These are phyloP conservation scores for Xenentodon cancila DNA, from an alignment of 2,797 vertebrate species.

Conservation along the genomic window DNA sequence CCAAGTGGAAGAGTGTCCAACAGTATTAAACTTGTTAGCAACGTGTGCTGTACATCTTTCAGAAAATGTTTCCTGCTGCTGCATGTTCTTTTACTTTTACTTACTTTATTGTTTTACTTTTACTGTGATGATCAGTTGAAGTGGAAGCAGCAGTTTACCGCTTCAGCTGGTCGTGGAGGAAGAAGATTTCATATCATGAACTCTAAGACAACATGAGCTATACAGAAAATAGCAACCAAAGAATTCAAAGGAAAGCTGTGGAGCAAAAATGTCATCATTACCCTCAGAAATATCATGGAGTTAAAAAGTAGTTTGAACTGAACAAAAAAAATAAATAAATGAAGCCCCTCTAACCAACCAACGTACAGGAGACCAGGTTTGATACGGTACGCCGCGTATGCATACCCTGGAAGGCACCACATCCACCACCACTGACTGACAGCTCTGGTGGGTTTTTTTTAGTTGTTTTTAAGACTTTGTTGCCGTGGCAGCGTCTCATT, in stretches of 20 bases:
- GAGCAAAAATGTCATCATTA: background rate
- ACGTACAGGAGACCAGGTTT: slow-evolving; percentile 17
- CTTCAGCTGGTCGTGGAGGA: background rate
- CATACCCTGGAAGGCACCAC: slow-evolving; percentile 33
- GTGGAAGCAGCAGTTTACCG: no score
- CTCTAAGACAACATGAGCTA: background rate
- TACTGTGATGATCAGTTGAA: no score
- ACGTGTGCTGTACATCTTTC: no score
- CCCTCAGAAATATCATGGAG: background rate
- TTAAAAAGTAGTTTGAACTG: slow-evolving; percentile 3
- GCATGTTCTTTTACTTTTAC: no score
- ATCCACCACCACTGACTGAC: slow-evolving; percentile 52
- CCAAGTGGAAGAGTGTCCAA: no score
- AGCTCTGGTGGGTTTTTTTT: slow-evolving; percentile 52
- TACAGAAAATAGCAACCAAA: background rate
- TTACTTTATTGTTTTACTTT: no score
- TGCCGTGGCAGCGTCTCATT: slow-evolving; percentile 78
- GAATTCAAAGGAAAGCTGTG: background rate
- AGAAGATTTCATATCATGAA: background rate
- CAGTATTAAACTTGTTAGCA: no score
- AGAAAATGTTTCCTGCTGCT: no score
- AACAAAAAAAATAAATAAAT: no score
- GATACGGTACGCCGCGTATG: slow-evolving; percentile 1
- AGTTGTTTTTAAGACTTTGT: slow-evolving; percentile 61
- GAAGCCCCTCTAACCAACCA: no score